Evolutionary conservation across 2,113 vertebrate species (phyloP), one percentile per base, ranked within the genome.

Genomic region (Onychostoma macrolepis): DNA sequence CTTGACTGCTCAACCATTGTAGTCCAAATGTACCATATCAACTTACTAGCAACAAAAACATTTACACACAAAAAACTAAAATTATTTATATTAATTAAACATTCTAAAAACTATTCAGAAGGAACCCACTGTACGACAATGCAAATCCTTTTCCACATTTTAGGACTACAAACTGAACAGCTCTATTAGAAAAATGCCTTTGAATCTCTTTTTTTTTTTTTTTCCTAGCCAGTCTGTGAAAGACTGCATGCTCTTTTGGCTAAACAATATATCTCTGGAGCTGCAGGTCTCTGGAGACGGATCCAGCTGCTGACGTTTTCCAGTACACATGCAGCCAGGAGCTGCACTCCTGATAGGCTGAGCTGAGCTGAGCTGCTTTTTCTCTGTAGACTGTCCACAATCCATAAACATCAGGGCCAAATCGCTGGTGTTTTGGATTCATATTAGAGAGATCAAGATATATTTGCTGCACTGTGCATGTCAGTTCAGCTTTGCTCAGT

Each of bases 181-280:
- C 76, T 78, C 76, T 53, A 78, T 78, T 53, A 78, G 76, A 78
- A 45, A 76, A 43, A 45, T 1, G 24, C 6, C 41, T 48, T 78
- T 78, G 26, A 33, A 53, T 30, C 45, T 50, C 15, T 26, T 45
- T 45, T 75, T 76, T 28, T 28, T 26, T 45, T 45, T 75, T 76
- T 28, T 28, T 4, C 5, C 56, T n/a, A 76, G 74, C 21, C n/a
- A 3, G n/a, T 76, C 24, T 26, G 38, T 75, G 58, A 88, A 87
- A 72, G 69, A 19, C 85, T 75, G 77, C 41, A 53, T 81, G 61
- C 61, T 87, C 77, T 87, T 53, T 53, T 89, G 80, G 83, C 89
- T 87, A 83, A 87, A 89, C 86, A 87, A 45, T 58, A 50, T 84
- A 71, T 87, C 86, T 88, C n/a, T n/a, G n/a, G n/a, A 88, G 43